Base-by-base conservation (phyloP, 2,797 vertebrate species). In the Valencia hispanica region DNA sequence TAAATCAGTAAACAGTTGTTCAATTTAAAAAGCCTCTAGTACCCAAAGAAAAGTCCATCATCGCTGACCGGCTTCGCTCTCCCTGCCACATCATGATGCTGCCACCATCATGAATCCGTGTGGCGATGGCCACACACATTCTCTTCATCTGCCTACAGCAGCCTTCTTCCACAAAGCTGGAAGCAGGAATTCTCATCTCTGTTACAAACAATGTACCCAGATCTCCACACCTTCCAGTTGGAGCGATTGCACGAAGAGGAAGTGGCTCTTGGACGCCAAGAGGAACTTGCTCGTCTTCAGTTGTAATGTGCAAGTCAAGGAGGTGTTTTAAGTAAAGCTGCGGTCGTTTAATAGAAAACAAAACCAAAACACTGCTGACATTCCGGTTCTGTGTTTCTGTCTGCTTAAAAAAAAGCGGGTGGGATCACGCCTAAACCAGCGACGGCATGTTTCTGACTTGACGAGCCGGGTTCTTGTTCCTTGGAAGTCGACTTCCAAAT, bases 361-460 rank as follows among this genome's bases (percentile, higher is more conserved):
- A 34, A 34, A 61, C 34, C 1, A 17, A 20, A 45, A 27, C 27
- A 50, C 8, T 69, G 50, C 41, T 53, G 1, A 30, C 36, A 79
- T 61, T 7, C 36, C 11, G 68, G 77, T 41, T 5, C 18, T 39
- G 15, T 7, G 65, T 27, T 72, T 27, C 51, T 73, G 57, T 53
- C 50, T 22, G 53, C 65, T 70, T 51, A 77, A 79, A n/a, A 65
- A 77, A 74, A 82, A 89, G 82, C 84, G 70, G 79, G 88, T 90
- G 84, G 65, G 79, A 70, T 86, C 17, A 5, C 72, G 45, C 32
- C 43, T 51, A 20, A 48, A 6, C 34, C 30, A 34, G 59, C 74
- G 83, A n/a, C 18, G 22, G 32, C 65, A 53, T 68, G 70, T 61
- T 81, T 81, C 66, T 74, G 1, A 51, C 11, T 50, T 12, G 73